A percentile compares a stretch with the other conserved stretches of the same genome.
These are phyloP conservation scores for Stenodema calcarata DNA, from an alignment of 2,888 invertebrate species.

Conservation along the genomic window DNA sequence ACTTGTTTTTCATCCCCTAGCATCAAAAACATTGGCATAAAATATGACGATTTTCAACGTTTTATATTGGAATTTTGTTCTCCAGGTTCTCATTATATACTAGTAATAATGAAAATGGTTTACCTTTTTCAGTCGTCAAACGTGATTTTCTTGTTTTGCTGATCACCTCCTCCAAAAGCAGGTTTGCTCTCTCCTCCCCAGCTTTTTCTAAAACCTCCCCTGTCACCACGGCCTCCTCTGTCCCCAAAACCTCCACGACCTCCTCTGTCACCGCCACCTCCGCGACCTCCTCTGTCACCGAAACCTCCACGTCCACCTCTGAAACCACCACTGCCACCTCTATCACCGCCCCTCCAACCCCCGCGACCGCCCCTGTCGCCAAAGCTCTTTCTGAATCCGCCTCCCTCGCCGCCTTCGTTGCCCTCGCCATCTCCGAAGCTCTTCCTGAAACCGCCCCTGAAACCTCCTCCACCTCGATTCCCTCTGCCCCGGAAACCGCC, in stretches of 20 bases:
- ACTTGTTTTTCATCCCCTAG: too few species aligned
- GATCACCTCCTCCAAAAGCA: conserved; percentile 60
- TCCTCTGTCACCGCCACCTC: neutral
- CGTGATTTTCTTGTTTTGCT: conserved; percentile 75
- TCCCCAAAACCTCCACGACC: conserved; percentile 7
- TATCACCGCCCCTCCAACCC: conserved; percentile 56
- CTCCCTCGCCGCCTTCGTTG: conserved; percentile 1
- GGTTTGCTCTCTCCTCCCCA: conserved; percentile 58
- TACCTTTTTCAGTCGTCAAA: neutral
- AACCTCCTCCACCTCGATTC: conserved; percentile 63
- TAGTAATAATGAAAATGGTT: too few species aligned
- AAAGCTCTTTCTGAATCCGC: conserved; percentile 40
- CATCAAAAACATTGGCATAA: too few species aligned
- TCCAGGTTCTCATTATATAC: too few species aligned
- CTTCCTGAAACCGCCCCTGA: conserved; percentile 56
- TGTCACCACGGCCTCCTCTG: conserved; percentile 57
- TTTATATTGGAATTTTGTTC: too few species aligned
- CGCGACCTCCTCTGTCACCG: conserved; percentile 56
- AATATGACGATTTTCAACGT: too few species aligned
- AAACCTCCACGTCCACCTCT: conserved; percentile 55
- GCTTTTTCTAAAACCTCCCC: conserved; percentile 53
- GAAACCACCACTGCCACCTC: conserved; percentile 58
- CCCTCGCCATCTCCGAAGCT: conserved; percentile 53
- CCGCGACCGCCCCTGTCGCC: conserved; percentile 56
- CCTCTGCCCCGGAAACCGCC: conserved; percentile 58